Percentiles rank a stretch among this genome's conserved stretches.
These are phyloP conservation scores for Drosophila orosa DNA, from an alignment of 1,140 invertebrate genomes.

Conservation along the genomic window DNA sequence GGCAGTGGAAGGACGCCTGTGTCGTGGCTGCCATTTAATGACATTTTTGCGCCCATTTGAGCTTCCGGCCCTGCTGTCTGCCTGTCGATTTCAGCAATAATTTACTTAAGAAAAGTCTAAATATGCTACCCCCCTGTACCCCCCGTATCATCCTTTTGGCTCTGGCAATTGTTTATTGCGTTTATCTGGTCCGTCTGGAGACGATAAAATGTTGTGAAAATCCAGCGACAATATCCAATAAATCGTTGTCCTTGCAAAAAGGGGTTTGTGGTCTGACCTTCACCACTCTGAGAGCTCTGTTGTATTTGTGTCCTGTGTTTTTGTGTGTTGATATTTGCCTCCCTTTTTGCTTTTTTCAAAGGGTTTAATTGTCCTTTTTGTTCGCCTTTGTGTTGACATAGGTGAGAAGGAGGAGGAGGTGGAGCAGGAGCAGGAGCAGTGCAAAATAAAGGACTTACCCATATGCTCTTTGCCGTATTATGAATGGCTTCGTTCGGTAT, in stretches of 20 bases:
- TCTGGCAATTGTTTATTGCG: slow-evolving; percentile 74
- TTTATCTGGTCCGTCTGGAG: slow-evolving; percentile 67
- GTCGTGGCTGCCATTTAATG: slow-evolving; percentile 65
- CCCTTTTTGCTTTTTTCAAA: slow-evolving; percentile 62
- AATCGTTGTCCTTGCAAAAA: slow-evolving; percentile 48
- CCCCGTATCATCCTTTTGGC: not conserved
- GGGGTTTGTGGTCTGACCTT: slow-evolving; percentile 53
- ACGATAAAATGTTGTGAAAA: slow-evolving; percentile 76
- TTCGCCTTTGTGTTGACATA: slow-evolving; percentile 70
- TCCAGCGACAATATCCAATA: slow-evolving; percentile 79
- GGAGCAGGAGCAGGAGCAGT: slow-evolving; percentile 15
- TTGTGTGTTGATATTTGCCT: slow-evolving; percentile 68
- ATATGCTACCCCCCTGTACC: slow-evolving; percentile 32
- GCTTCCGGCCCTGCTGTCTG: slow-evolving; percentile 59
- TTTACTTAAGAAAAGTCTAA: slow-evolving; percentile 79
- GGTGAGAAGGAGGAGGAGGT: slow-evolving; percentile 27
- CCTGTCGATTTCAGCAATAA: slow-evolving; percentile 74
- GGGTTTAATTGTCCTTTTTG: slow-evolving; percentile 80
- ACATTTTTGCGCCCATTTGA: slow-evolving; percentile 79
- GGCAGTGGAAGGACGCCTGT: slow-evolving; percentile 15
- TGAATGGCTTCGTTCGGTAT: slow-evolving; percentile 37
- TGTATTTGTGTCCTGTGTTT: slow-evolving; percentile 29
- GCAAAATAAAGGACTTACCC: slow-evolving; percentile 18
- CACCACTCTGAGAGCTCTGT: slow-evolving; percentile 29
- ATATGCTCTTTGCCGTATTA: slow-evolving; percentile 24